Percentiles rank a stretch among this genome's conserved stretches.
Conservation (phyloP, 1,140 invertebrate genomes). For the Arctopsyche grandis region DNA sequence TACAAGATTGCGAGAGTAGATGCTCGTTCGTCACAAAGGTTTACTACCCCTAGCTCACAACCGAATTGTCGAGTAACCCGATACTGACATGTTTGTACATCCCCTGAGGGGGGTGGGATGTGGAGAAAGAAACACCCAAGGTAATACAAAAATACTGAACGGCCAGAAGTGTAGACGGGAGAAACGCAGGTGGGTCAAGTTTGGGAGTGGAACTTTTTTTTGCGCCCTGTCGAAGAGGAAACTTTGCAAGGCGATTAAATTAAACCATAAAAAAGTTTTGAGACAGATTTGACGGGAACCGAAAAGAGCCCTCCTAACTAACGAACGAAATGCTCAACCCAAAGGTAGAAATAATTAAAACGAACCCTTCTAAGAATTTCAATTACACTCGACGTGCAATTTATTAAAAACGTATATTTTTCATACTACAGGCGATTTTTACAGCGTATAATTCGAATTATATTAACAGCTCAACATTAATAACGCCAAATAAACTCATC, state of each 20-base stretch:
- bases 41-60: conserved; percentile 16
- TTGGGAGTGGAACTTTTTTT: background rate
- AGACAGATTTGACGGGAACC: background rate
- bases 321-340: no score
- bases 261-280: conserved; percentile 20
- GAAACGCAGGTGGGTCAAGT: background rate
- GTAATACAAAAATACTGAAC: conserved; percentile 33
- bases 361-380: no score
- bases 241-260: conserved; percentile 16
- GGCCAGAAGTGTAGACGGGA: background rate
- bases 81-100: conserved; percentile 42
- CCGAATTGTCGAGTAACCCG: conserved; percentile 34
- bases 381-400: background rate
- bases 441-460: no score
- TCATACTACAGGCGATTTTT: no score
- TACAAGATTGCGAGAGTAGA: background rate
- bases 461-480: no score
- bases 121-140: conserved; percentile 28
- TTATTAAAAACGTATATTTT: no score
- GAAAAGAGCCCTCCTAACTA: no score
- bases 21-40: conserved; percentile 5
- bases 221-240: conserved; percentile 6
- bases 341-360: no score
- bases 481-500: no score
- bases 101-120: conserved; percentile 18